Conservation (phyloP, 2,888 invertebrate genomes). For the Poecilus cupreus region DNA sequence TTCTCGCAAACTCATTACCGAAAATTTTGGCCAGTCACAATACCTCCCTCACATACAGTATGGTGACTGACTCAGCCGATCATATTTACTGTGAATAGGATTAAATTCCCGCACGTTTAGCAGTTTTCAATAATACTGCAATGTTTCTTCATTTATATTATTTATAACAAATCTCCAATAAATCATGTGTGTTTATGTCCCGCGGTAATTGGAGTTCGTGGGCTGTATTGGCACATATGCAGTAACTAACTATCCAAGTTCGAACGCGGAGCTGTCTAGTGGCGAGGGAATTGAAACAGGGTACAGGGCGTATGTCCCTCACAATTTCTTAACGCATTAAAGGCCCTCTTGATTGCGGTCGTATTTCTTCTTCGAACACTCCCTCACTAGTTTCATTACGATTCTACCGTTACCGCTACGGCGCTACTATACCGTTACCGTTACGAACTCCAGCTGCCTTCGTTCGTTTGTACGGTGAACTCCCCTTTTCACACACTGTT, state of each 20-base stretch:
- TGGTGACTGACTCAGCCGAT: no score
- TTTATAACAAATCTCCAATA: no score
- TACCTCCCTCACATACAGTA: no score
- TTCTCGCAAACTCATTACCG: no score
- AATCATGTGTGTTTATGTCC: no score
- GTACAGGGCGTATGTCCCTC: constrained; percentile 65
- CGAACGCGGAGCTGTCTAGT: background rate
- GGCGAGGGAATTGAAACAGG: constrained; percentile 68
- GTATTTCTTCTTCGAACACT: constrained; percentile 69
- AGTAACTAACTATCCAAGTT: background rate
- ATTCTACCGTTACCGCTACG: constrained; percentile 17
- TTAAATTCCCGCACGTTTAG: no score
- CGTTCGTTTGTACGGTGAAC: background rate
- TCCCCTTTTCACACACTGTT: no score
- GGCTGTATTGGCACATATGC: background rate
- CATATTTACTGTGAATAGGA: no score
- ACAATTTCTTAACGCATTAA: constrained; percentile 71
- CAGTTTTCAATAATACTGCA: no score
- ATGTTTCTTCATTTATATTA: no score
- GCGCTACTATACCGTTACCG: background rate
- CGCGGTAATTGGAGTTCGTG: background rate
- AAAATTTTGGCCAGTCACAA: no score
- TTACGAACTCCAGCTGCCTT: background rate
- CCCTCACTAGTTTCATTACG: constrained; percentile 57
- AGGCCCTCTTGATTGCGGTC: constrained; percentile 72